Base-by-base conservation (phyloP, 1,140 invertebrate genomes). In the Calliopsis andreniformis region DNA sequence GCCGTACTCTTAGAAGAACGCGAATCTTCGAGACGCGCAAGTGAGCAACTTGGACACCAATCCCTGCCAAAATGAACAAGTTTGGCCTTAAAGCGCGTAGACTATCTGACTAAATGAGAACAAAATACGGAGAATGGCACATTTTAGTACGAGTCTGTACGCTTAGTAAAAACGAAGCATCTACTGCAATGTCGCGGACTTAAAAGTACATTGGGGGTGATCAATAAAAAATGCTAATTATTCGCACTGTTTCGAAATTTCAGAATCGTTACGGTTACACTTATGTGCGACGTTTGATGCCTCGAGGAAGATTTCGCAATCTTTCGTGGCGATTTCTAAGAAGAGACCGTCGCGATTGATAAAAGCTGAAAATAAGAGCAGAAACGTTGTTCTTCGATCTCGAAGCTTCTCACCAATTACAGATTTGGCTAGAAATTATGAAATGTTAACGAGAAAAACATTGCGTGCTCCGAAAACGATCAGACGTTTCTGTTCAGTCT, bases 141-240 rank as follows among this genome's bases (percentile, higher is more conserved):
- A 14, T 42, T 76, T 23, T 49, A 18, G 25, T 63, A 53, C 32
- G 32, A 12, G 8, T 20, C 20, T 20, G 39, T 56, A 1, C 12
- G 59, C 56, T 32, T 59, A 55, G 45, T 70, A 61, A 71, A 76
- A 71, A 55, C 32, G 39, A n/a, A 49, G 47, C 47, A 23, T 49
- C 47, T 7, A 5, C n/a, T n/a, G 47, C 47, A n/a, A 0, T 14
- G 43, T 47, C 2, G 10, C 16, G 14, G 4, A 16, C 3, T 47
- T 39, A 39, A 39, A 39, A 39, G 14, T n/a, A n/a, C 18, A 18
- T 49, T n/a, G 20, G 8, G 3, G 8, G 0, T 6, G n/a, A 49
- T n/a, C 8, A 7, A 49, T n/a, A 49, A 0, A 23, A 45, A 23
- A 18, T n/a, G 43, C 14, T 16, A 18, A 47, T 2, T 14, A 18